Base-by-base conservation (phyloP, 1,140 invertebrate genomes). In the Formica selysi region DNA sequence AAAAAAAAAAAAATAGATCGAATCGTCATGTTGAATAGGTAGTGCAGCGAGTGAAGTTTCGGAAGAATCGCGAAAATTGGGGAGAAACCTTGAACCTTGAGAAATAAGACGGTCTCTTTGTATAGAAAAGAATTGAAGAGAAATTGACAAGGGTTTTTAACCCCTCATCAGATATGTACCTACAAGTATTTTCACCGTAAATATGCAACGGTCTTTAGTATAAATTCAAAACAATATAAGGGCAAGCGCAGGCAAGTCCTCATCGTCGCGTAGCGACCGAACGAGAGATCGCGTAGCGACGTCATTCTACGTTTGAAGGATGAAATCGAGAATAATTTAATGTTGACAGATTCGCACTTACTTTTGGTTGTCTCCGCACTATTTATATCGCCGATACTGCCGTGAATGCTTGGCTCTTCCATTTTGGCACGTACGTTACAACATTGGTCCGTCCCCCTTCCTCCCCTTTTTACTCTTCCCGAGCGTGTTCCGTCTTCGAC, bases 351-450 rank as follows among this genome's bases (percentile, higher is more conserved):
- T 73, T 61, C 36, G 29, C 16, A 22, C 67, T 95, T 93, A 87
- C 74, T 93, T 91, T 91, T 94, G 76, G 91, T 89, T 78, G 92
- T 85, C 87, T 95, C 95, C 91, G 95, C 95, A 94, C 94, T 95
- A 95, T 95, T 95, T 95, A 95, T 95, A 95, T 95, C 95, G 92
- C 93, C 95, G 93, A 93, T 95, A 93, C 93, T 94, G 92, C 94
- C 93, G 88, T 94, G 93, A 92, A 94, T 93, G 91, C 92, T 94
- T 91, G 92, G 93, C 92, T 94, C 94, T 94, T 95, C 95, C 95
- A 95, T 95, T 94, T 95, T 95, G 93, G 93, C 92, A 16, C 85
- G 91, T 89, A 88, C 88, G 93, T 94, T 95, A 94, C 92, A 94
- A 93, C 93, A 95, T 94, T 92, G 91, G 87, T 86, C 89, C 88